Evolutionary conservation across 2,797 vertebrate genomes (phyloP).

Genomic region (Thripadectes ignobilis): DNA sequence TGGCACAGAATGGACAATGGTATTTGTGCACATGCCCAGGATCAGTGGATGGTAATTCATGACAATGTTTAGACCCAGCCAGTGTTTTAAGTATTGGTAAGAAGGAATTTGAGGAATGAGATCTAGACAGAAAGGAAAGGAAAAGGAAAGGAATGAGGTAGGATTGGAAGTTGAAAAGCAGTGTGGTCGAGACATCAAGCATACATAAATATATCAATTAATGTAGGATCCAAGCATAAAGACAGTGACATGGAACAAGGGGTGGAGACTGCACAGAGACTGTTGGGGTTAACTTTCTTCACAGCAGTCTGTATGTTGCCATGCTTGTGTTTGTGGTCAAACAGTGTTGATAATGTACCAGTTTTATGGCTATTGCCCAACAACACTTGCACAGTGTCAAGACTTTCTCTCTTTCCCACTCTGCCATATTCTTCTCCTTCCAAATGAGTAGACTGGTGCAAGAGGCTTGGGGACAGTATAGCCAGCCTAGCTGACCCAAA

Average conservation of each 20-base stretch:
- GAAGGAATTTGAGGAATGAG: neutral
- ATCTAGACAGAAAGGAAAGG: neutral
- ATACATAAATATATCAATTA: neutral
- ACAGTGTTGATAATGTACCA: rapidly evolving
- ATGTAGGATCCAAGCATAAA: neutral
- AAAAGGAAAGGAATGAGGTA: neutral
- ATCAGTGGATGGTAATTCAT: neutral
- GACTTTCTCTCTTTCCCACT: neutral
- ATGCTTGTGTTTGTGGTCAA: neutral
- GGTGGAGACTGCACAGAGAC: neutral
- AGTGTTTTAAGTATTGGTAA: neutral
- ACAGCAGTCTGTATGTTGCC: neutral
- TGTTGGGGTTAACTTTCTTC: neutral
- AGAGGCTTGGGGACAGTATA: neutral
- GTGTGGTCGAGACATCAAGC: rapidly evolving
- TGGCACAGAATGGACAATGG: neutral
- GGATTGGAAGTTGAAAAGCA: rapidly evolving
- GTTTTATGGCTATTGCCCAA: neutral
- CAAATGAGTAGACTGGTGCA: neutral
- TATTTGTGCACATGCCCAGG: no score
- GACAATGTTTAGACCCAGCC: neutral
- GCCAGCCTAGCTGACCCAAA: neutral
- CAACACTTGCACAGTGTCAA: neutral
- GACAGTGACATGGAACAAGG: neutral
- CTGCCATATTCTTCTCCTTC: neutral